Evolutionary conservation across 92 coral and sea anemone genomes (phyloP), one percentile per base, ranked within the genome.

Genomic region (Phymanthus crucifer): DNA sequence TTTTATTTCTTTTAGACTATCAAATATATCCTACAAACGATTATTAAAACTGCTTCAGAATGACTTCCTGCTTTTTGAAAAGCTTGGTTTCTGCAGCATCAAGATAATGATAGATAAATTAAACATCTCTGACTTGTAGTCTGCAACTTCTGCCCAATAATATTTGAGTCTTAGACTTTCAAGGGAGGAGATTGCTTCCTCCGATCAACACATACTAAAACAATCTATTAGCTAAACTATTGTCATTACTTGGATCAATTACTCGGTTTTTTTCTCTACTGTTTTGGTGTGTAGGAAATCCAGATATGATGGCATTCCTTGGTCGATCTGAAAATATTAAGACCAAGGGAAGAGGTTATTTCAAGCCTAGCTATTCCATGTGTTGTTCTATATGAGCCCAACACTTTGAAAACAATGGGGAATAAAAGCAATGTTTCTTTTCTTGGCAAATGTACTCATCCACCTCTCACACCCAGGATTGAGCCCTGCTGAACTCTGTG

Each of bases 251-350:
- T 83, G 33, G 5, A 73, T 80, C 52, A 45, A 35, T 71, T 31
- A 71, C 50, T 38, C 50, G 38, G 23, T 23, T 40, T 40, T 40
- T 71, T 74, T 50, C 40, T 47, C 54, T 0, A 23, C 67, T 6
- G 78, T 74, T n/a, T 74, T 85, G 12, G 79, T 66, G 13, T 71
- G 16, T 19, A 89, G 70, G 84, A 89, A 89, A 32, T 85, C 81
- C 4, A 90, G 82, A 48, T 90, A 90, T 9, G 89, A 79, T 0
- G 91, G 94, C 32, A 87, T 90, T 40, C 94, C 94, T 70, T 87
- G 88, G 47, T 84, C 91, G 69, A 90, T 88, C 94, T 90, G 79
- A 43, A 68, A 82, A 31, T 38, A 7, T 45, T 24, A 61, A 61
- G 11, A 61, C 34, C 31, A 58, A 38, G n/a, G 38, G 17, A 35